Percentiles rank a stretch among this genome's conserved stretches.
Conservation (phyloP, 37 sponge, comb jelly and placozoan species). For the Aplysina aerophoba region DNA sequence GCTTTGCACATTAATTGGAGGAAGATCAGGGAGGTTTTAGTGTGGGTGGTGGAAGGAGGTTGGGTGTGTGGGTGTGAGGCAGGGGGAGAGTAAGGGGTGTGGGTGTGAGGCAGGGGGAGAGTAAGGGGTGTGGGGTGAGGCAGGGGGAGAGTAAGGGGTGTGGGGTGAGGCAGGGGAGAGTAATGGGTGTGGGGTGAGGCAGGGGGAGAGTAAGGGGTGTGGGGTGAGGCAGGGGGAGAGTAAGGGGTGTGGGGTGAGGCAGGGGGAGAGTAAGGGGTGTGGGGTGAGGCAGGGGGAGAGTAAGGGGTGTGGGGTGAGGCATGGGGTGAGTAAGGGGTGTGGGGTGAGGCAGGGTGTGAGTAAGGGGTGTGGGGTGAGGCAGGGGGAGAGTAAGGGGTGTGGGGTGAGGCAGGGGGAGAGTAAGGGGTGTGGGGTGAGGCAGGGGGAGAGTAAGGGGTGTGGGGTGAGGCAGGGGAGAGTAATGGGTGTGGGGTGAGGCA, state of each 20-base stretch:
- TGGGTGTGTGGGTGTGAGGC: no score
- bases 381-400: no score
- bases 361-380: background rate
- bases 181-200: background rate
- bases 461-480: background rate
- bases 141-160: background rate
- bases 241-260: background rate
- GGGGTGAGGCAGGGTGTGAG: background rate
- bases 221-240: background rate
- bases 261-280: background rate
- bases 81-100: no score
- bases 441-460: background rate
- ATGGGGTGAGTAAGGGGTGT: background rate
- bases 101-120: background rate
- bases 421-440: background rate
- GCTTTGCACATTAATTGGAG: no score
- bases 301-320: background rate
- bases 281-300: background rate
- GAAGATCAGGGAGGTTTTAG: no score
- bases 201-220: background rate
- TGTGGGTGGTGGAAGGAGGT: no score
- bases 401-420: background rate
- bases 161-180: background rate
- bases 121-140: background rate
- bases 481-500: background rate